phyloP scores from a whole-genome alignment of 2,113 vertebrate genomes.

The Bubalus kerabau region DNA sequence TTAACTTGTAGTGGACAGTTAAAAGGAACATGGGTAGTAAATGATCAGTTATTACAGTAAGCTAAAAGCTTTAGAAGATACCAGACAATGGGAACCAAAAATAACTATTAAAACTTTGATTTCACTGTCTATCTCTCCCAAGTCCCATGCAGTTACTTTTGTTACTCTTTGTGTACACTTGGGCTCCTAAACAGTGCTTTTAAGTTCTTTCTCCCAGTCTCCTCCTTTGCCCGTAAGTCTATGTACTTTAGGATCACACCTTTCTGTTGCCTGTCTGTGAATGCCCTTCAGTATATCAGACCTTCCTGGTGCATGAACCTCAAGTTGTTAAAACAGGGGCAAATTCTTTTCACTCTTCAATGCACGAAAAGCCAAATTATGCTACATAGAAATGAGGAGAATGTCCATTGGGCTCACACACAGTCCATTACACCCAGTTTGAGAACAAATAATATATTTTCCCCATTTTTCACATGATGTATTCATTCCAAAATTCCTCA shows the following conservation, averaged over 20 bases:
- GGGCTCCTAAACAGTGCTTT: background rate
- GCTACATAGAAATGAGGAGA: background rate
- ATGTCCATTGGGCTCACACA: background rate
- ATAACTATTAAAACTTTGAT: background rate
- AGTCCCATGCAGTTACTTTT: background rate
- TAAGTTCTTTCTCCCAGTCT: background rate
- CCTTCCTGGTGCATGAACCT: background rate
- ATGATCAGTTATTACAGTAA: background rate
- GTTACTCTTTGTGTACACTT: background rate
- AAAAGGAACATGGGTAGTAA: background rate
- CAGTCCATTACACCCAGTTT: background rate
- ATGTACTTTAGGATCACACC: background rate
- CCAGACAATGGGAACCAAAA: background rate
- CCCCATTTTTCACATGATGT: background rate
- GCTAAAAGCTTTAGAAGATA: background rate
- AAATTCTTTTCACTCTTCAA: background rate
- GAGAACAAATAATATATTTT: background rate
- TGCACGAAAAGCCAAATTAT: background rate
- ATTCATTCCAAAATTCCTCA: background rate
- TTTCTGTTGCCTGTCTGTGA: background rate
- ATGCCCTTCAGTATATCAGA: background rate
- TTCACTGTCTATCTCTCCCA: background rate
- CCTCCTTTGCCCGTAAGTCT: background rate
- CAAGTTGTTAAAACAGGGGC: background rate
- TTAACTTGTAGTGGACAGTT: background rate